These are phyloP conservation scores for Hassar affinis DNA, from an alignment of 2,113 vertebrate genomes.

Conservation along the genomic window DNA sequence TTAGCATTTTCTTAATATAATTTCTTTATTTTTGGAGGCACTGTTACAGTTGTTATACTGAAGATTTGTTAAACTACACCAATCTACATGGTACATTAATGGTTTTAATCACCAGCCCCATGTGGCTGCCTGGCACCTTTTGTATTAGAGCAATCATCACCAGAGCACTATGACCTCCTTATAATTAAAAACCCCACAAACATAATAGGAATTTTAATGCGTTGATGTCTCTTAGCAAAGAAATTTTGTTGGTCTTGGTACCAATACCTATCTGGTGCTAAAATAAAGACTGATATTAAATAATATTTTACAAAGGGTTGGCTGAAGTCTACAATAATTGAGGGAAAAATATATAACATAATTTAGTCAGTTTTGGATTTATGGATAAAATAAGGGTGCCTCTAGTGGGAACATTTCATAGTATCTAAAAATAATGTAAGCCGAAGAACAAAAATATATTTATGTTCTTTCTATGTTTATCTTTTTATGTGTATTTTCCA, in stretches of 20 bases:
- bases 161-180: not conserved
- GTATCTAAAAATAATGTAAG: not conserved
- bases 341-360: not conserved
- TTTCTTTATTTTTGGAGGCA: not conserved
- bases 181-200: not conserved
- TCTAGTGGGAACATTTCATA: not conserved
- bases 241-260: not conserved
- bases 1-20: slow-evolving; percentile 3
- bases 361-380: not conserved
- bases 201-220: not conserved
- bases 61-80: slow-evolving; percentile 6
- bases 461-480: not conserved
- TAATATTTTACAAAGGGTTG: not conserved
- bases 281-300: not conserved
- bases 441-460: not conserved
- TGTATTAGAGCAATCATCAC: not conserved
- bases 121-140: not conserved
- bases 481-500: not conserved
- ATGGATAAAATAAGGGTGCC: not conserved
- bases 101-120: not conserved
- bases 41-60: slow-evolving; percentile 31
- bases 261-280: not conserved
- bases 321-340: not conserved
- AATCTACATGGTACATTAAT: not conserved
- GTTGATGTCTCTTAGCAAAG: not conserved